Evolutionary conservation across 2,888 invertebrate species (phyloP), one percentile per base, ranked within the genome.

Genomic region (Drosophila cyrtoloma): DNA sequence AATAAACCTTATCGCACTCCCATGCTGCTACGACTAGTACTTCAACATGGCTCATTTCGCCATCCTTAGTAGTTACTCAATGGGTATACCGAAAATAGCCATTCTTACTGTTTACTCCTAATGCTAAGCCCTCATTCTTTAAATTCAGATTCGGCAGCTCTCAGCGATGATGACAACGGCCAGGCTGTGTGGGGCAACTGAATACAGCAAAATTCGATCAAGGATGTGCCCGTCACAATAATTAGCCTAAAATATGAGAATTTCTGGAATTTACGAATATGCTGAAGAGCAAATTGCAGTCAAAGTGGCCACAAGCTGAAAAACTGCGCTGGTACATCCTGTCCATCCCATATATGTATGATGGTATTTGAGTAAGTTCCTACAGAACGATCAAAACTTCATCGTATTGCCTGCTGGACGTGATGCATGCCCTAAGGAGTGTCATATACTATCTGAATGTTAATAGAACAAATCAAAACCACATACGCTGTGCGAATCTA

Each of bases 381-480:
- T 28, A 28, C 28, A 28, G 28, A 28, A 28, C 28, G 28, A 28
- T 28, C 28, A 28, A 28, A 28, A 28, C 28, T 4, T 28, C 28
- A 28, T 28, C 28, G 28, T 28, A 3, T 28, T 28, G 28, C 28
- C 28, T 28, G 28, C 28, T 28, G 28, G 28, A 28, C 28, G 28
- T 97, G 1, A 95, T 98, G 94, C 96, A 97, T 35, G 96, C 96
- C 64, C 92, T 98, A 62, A 97, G 98, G 2, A 96, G 97, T 35
- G 98, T 97, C 14, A 94, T 98, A 35, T 97, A 97, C 96, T 97
- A 97, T 94, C 94, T 98, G 94, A 97, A 96, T 91, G 97, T 97
- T 92, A 96, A 96, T 84, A 95, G 96, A 47, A 95, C 97, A 37
- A 96, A 97, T 60, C 98, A 98, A 94, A 98, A 97, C 19, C 96